These are phyloP conservation scores for Brachionus manjavacas DNA, from an alignment of 1,140 invertebrate genomes.

Conservation along the genomic window DNA sequence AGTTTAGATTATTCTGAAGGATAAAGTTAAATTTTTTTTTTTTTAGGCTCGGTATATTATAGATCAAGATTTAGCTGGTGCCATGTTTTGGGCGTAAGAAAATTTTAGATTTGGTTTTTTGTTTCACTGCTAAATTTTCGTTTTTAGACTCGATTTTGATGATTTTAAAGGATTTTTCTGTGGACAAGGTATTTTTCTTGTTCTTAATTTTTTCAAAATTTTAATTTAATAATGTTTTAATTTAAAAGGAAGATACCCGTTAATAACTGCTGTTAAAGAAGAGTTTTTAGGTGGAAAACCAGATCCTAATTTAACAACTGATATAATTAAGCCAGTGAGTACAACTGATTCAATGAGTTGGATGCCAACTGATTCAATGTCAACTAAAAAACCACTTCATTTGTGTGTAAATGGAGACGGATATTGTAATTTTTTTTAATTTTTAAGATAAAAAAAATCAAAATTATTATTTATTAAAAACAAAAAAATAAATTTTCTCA, in stretches of 20 bases:
- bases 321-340: not conserved
- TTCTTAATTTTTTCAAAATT: not conserved
- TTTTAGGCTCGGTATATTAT: slow-evolving; percentile 68
- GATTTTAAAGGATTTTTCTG: slow-evolving; percentile 35
- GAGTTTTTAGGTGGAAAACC: not conserved
- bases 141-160: slow-evolving; percentile 45
- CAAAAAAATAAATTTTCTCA: not conserved
- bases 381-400: not conserved
- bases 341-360: not conserved
- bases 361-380: not conserved
- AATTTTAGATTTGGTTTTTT: not conserved
- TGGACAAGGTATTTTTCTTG: slow-evolving; percentile 5
- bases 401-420: not conserved
- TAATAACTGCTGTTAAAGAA: slow-evolving; percentile 19
- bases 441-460: too few relatives aligned
- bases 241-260: slow-evolving; percentile 27
- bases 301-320: not conserved
- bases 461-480: too few relatives aligned
- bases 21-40: not conserved
- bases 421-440: not conserved
- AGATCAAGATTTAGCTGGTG: slow-evolving; percentile 31
- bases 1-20: not conserved
- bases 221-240: not conserved
- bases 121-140: not conserved
- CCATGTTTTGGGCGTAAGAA: slow-evolving; percentile 58